Evolutionary conservation across 2,113 vertebrate species (phyloP).

Genomic region (Syngnathoides biaculeatus): DNA sequence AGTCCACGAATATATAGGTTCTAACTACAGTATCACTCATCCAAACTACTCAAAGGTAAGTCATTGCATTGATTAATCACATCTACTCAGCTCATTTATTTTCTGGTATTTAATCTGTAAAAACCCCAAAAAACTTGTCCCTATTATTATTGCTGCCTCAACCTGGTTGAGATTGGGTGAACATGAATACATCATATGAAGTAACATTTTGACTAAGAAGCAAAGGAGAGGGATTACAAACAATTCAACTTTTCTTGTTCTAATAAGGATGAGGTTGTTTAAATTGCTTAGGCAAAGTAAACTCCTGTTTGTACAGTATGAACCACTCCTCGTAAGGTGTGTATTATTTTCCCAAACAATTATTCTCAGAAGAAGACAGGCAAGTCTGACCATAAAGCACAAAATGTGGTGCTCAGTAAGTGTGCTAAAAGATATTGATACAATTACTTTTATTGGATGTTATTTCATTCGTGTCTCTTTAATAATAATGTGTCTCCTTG

Average conservation of each 20-base stretch:
- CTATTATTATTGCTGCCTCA: not conserved
- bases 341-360: conserved; percentile 8
- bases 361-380: not conserved
- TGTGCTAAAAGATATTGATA: not conserved
- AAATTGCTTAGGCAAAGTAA: not conserved
- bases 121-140: not conserved
- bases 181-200: not conserved
- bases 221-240: not conserved
- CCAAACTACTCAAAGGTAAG: conserved; percentile 42
- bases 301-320: conserved; percentile 24
- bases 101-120: not conserved
- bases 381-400: not conserved
- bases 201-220: not conserved
- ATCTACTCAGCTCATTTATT: not conserved
- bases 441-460: not conserved
- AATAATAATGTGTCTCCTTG: not conserved
- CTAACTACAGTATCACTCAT: not conserved
- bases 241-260: not conserved
- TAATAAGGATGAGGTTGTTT: not conserved
- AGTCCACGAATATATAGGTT: conserved; percentile 64
- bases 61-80: not conserved
- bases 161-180: not conserved
- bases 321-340: conserved; percentile 21
- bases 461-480: not conserved
- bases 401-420: not conserved